Percentiles rank a stretch among this genome's conserved stretches.
These are phyloP conservation scores for Agonopterix subpropinquella DNA, from an alignment of 2,888 invertebrate species.

Conservation along the genomic window DNA sequence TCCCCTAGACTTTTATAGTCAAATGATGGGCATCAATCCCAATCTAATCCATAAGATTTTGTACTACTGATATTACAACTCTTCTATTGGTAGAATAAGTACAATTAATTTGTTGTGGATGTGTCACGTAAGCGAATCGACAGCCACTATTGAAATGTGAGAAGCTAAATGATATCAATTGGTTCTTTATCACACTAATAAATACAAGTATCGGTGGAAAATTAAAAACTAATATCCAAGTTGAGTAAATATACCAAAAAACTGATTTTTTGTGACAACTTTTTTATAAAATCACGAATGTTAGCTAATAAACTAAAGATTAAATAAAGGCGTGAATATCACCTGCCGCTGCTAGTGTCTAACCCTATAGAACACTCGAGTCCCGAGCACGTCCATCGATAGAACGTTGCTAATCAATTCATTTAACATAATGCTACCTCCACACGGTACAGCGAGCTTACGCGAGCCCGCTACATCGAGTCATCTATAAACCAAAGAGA, in stretches of 20 bases:
- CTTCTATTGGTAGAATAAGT: neutral
- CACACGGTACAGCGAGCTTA: too few relatives aligned
- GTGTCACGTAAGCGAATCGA: neutral
- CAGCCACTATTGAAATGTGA: neutral
- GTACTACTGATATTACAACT: neutral
- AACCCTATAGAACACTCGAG: slow-evolving; percentile 2
- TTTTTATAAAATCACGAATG: slow-evolving; percentile 32
- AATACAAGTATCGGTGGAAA: slow-evolving; percentile 15
- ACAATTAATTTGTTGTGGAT: neutral
- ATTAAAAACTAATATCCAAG: slow-evolving; percentile 22
- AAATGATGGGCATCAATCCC: neutral
- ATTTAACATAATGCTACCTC: slow-evolving; percentile 2
- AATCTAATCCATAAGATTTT: slow-evolving; percentile 3
- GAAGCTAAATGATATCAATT: neutral
- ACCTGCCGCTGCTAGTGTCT: neutral
- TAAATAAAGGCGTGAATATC: slow-evolving; percentile 2
- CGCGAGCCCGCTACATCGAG: too few relatives aligned
- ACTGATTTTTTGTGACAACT: slow-evolving; percentile 25
- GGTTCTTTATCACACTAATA: slow-evolving; percentile 1
- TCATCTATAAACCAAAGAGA: too few relatives aligned
- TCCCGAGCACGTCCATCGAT: neutral
- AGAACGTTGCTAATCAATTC: slow-evolving; percentile 4
- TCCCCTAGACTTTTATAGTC: neutral
- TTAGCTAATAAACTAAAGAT: slow-evolving; percentile 17
- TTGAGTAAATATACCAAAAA: slow-evolving; percentile 19